phyloP scores from a whole-genome alignment of 1,140 invertebrate species.

The Notospermus geniculatus region DNA sequence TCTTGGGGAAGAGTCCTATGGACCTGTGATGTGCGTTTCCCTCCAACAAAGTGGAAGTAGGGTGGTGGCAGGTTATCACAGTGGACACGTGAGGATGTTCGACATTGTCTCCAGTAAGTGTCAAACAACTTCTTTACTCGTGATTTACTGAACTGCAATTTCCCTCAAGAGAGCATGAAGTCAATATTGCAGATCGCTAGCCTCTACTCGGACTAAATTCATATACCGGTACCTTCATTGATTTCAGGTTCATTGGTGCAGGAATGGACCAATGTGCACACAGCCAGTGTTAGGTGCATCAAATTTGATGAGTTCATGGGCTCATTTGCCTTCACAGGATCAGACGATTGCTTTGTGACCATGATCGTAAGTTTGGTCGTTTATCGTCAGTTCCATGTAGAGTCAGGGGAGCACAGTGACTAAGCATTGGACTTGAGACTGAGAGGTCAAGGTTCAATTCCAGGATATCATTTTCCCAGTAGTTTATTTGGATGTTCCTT shows the following conservation, averaged over 20 bases:
- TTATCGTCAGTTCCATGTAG: not conserved
- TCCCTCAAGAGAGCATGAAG: no score
- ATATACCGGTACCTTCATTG: not conserved
- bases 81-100: conserved; percentile 39
- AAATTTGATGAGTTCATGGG: conserved; percentile 26
- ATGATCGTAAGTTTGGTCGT: conserved; percentile 19
- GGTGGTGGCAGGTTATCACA: conserved; percentile 48
- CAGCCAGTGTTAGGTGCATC: conserved; percentile 34
- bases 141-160: no score
- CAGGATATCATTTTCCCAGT: no score
- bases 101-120: conserved; percentile 39
- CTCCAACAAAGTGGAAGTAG: conserved; percentile 32
- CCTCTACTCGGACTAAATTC: no score
- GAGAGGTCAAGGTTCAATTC: no score
- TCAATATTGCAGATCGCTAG: no score
- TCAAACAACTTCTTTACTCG: no score
- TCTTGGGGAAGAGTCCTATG: conserved; percentile 30
- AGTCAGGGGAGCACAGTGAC: not conserved
- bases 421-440: not conserved
- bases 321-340: conserved; percentile 29
- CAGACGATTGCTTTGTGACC: conserved; percentile 36
- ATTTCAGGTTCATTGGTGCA: not conserved
- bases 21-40: conserved; percentile 37
- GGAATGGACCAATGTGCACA: conserved; percentile 16
- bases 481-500: conserved; percentile 4